Evolutionary conservation across 1,140 invertebrate genomes (phyloP).

Genomic region (Pogonomyrmex californicus): DNA sequence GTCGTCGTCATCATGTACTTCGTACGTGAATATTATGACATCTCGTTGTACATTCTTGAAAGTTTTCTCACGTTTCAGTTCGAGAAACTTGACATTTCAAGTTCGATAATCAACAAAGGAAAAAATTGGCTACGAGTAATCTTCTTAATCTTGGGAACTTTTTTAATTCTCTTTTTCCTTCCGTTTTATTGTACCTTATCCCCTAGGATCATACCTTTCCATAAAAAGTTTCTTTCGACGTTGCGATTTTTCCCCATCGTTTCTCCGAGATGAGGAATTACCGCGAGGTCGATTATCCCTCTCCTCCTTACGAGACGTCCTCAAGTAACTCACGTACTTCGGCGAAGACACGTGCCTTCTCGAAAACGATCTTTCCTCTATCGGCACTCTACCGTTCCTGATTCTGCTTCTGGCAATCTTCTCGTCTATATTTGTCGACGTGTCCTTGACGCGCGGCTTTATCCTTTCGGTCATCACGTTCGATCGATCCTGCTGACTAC

Average conservation of each 20-base stretch:
- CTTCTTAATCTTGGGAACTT: background rate
- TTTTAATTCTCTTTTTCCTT: background rate
- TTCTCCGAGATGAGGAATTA: background rate
- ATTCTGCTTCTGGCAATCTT: background rate
- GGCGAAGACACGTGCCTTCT: background rate
- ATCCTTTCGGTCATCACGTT: background rate
- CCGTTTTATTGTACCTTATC: background rate
- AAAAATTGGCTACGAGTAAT: slow-evolving; percentile 2
- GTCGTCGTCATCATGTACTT: background rate
- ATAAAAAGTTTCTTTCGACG: background rate
- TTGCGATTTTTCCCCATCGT: background rate
- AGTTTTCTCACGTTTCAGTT: background rate
- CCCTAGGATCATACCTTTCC: slow-evolving; percentile 12
- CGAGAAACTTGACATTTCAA: background rate
- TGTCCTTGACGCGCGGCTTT: background rate
- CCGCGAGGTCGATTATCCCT: background rate
- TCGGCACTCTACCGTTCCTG: background rate
- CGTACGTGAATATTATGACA: background rate
- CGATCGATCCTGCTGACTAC: background rate
- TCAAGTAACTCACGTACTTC: slow-evolving; percentile 27
- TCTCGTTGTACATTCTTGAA: background rate
- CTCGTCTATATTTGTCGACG: background rate
- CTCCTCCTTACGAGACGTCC: slow-evolving; percentile 15
- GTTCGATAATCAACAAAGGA: background rate
- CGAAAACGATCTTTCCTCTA: background rate